Base-by-base conservation (phyloP, 1,140 invertebrate genomes). In the Antheraea pernyi region DNA sequence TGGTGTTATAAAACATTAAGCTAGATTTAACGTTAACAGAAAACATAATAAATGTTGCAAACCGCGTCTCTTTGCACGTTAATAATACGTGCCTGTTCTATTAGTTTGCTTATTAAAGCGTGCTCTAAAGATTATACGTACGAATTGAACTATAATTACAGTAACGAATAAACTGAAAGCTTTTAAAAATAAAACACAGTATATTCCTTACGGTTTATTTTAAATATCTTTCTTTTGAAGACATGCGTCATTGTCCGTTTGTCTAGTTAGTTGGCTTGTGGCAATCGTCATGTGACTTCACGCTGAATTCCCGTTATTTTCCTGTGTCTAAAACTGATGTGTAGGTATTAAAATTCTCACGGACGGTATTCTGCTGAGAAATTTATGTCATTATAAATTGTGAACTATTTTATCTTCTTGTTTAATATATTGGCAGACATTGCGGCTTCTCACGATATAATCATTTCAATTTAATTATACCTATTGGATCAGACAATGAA, bases 191-290 rank as follows among this genome's bases (percentile, higher is more conserved):
- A 30, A 61, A 30, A 22, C 60, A 30, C 60, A 16, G 48, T n/a
- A 67, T 59, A 88, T 89, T 84, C 73, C 87, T 30, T 83, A 83
- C 84, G 79, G 79, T 80, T 84, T 86, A 86, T 91, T 89, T 30
- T 86, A 84, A 87, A 87, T 82, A 79, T 84, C 76, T 82, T 84
- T 86, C 82, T 79, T 71, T 63, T 68, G 73, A 18, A 68, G 65
- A 68, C 79, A 78, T 88, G 86, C 85, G 88, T 89, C 84, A 88
- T 68, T 73, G 72, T 72, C 53, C 76, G 72, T 77, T 80, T 81
- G 81, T 84, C 78, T 80, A 81, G 78, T 85, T 86, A 82, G 83
- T 81, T 63, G 71, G 72, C 73, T 65, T 67, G 46, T 68, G 69
- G 67, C 37, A 65, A 59, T 39, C 71, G 76, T 89, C 88, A 91